phyloP scores from a whole-genome alignment of 2,888 invertebrate species.

The Drosophila monieri region DNA sequence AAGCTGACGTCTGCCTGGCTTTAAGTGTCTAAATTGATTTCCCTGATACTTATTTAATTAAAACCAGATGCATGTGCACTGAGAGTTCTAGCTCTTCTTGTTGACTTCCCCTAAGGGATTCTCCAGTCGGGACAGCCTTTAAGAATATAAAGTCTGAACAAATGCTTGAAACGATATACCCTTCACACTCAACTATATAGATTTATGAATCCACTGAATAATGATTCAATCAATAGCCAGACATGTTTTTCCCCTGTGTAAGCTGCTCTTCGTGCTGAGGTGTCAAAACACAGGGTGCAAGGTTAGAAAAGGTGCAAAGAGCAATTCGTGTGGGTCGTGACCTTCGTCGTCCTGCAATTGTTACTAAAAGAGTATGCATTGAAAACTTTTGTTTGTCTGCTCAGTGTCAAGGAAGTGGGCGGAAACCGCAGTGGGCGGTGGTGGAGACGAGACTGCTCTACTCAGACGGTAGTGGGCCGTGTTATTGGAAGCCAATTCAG shows the following conservation, averaged over 20 bases:
- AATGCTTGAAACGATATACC: too few relatives aligned
- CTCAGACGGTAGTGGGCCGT: constrained; percentile 21
- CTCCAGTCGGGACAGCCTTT: neutral
- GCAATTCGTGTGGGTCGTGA: constrained; percentile 18
- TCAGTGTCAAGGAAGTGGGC: neutral
- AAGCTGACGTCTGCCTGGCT: constrained; percentile 33
- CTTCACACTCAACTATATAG: too few relatives aligned
- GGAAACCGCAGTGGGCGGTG: neutral
- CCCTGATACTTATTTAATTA: constrained; percentile 65
- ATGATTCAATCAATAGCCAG: neutral
- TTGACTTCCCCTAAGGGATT: neutral
- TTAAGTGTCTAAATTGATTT: constrained; percentile 54
- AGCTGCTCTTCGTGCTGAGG: neutral
- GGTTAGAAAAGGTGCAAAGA: constrained; percentile 11
- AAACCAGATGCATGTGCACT: constrained; percentile 56
- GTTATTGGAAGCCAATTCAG: constrained; percentile 62
- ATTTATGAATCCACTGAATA: neutral
- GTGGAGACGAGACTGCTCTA: neutral
- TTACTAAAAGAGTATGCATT: constrained; percentile 42
- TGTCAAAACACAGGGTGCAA: constrained; percentile 27
- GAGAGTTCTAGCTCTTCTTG: constrained; percentile 28
- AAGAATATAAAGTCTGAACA: neutral
- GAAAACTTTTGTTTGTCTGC: constrained; percentile 38
- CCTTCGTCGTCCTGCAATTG: constrained; percentile 36
- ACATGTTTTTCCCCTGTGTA: neutral